Evolutionary conservation across 2,113 vertebrate species (phyloP), one percentile per base, ranked within the genome.

Genomic region (Heterotilapia buettikoferi): DNA sequence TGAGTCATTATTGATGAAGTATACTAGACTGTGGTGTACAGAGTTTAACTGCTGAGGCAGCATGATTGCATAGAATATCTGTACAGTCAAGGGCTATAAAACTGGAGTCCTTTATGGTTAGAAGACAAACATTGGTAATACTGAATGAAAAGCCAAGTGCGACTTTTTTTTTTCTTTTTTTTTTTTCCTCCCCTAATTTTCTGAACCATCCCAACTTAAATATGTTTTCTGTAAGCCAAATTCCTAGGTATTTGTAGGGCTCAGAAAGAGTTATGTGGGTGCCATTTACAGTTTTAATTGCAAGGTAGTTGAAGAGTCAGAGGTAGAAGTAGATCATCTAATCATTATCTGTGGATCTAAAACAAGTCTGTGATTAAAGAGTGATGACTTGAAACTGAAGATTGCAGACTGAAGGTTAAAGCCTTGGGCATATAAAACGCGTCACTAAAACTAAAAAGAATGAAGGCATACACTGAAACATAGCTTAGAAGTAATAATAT

Each of bases 141-240:
- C 71, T 76, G 9, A 50, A 19, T 11, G 16, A 76, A 29, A 76
- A 76, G 43, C 43, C 4, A 29, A 47, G 43, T 50, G 24, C 31
- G 71, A 47, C 9, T 9, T 4, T 2, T 13, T 5, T 4, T 6
- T 0, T 0, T 0, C n/a, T n/a, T n/a, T n/a, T n/a, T n/a, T n/a
- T n/a, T n/a, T n/a, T n/a, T n/a, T n/a, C n/a, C n/a, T n/a, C 59
- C 59, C 59, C 59, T n/a, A 36, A 47, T 29, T 47, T 47, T 43
- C 24, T 73, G 14, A 73, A 26, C 68, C 68, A 73, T 26, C 40
- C 21, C 21, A 26, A 26, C 9, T 50, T 76, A 31, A 76, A 76
- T 19, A 29, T 45, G 16, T 50, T 45, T 76, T 29, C 43, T 76
- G 24, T 47, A 50, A 47, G 71, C 43, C 43, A 50, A 50, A 76